These are phyloP conservation scores for Thereva unica DNA, from an alignment of 2,888 invertebrate genomes.

Conservation along the genomic window DNA sequence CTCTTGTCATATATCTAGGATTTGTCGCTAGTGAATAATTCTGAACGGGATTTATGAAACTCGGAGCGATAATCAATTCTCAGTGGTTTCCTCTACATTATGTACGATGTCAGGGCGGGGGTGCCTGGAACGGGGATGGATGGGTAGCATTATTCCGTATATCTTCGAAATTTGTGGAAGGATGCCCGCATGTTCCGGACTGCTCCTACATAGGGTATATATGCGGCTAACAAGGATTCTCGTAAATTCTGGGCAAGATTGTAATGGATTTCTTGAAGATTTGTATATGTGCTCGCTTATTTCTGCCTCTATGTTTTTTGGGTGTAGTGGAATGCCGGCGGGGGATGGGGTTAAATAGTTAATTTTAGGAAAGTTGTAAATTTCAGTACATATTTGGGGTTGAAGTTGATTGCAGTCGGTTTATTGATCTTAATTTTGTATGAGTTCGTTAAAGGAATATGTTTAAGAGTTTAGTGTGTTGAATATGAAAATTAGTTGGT, in stretches of 20 bases:
- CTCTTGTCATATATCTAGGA: slow-evolving; percentile 32
- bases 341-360: slow-evolving; percentile 26
- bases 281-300: background rate
- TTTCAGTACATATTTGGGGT: slow-evolving; percentile 12
- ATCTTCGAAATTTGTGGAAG: background rate
- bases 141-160: no score
- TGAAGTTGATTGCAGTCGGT: slow-evolving; percentile 5
- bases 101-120: background rate
- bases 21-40: slow-evolving; percentile 26
- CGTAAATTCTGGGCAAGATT: slow-evolving; percentile 28
- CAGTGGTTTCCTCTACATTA: slow-evolving; percentile 26
- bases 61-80: slow-evolving; percentile 29
- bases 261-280: slow-evolving; percentile 35
- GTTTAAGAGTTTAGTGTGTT: no score
- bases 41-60: slow-evolving; percentile 35
- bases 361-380: slow-evolving; percentile 29
- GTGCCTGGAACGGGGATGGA: no score
- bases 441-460: slow-evolving; percentile 8
- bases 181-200: background rate
- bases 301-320: no score
- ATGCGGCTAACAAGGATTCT: slow-evolving; percentile 29
- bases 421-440: slow-evolving; percentile 26
- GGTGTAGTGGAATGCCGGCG: background rate
- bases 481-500: no score
- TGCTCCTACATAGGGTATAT: background rate